Base-by-base conservation (phyloP, 2,888 invertebrate species). In the Hanleya hanleyi region DNA sequence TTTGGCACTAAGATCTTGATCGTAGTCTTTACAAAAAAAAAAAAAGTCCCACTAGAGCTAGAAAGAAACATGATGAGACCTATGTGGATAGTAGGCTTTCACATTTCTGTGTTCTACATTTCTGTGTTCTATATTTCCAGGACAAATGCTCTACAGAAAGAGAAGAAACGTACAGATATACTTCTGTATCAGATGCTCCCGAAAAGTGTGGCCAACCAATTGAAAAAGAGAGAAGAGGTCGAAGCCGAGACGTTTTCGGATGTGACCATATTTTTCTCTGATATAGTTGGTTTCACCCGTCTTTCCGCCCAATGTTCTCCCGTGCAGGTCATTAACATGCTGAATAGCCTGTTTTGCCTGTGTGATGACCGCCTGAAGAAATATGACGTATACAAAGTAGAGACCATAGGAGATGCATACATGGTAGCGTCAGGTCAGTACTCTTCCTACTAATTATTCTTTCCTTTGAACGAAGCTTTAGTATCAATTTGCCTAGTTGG, bases 131-230 rank as follows among this genome's bases (percentile, higher is more conserved):
- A 12, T 41, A 41, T 12, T 41, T 57, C 12, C 4, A 57, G 57
- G 41, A 87, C 87, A 18, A 84, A 84, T 57, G 86, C 84, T 9
- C 69, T 89, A 57, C 82, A 84, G 49, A 82, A 83, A 47, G 88
- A 89, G 77, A 84, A 87, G 71, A 86, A 85, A 75, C 79, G 86
- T 32, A 86, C 89, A 0, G 87, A 88, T 66, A 79, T 79, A 0
- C 72, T 88, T 35, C 77, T 89, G 18, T 88, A 88, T 67, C 88
- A 88, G 80, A 88, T 89, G 88, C 68, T 89, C 61, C 89, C 89
- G 4, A 86, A 85, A 69, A 83, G 85, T 6, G 88, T 89, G n/a
- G 89, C 88, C 0, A 84, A 86, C 22, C 85, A 85, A 76, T 77
- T 89, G 61, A 88, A 88, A 70, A 76, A 80, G 71, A 84, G 84